Evolutionary conservation across 2,113 vertebrate genomes (phyloP).

Genomic region (Prunella himalayana): DNA sequence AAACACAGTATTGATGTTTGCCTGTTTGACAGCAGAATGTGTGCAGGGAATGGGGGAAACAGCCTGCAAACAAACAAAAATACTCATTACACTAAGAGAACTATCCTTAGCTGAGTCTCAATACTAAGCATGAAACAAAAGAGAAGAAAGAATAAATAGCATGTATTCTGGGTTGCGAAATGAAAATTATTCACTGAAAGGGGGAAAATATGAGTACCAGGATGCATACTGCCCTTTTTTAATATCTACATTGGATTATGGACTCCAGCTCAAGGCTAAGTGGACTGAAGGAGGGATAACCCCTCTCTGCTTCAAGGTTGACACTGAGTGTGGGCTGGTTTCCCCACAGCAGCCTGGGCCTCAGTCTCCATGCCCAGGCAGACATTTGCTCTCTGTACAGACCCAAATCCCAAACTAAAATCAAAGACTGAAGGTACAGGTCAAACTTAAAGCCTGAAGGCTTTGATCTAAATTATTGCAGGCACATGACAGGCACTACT

Average conservation of each 20-base stretch:
- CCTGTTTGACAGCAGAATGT: neutral
- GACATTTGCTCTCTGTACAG: neutral
- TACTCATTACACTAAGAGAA: neutral
- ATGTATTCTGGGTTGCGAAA: neutral
- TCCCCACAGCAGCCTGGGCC: neutral
- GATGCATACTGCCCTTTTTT: neutral
- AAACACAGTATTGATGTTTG: neutral
- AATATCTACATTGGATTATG: neutral
- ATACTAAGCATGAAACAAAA: fast-evolving
- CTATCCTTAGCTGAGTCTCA: neutral
- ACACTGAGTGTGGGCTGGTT: neutral
- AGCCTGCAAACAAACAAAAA: neutral
- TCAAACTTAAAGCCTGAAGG: neutral
- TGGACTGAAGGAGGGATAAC: neutral
- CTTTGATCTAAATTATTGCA: neutral
- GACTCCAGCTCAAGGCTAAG: neutral
- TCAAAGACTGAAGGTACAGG: neutral
- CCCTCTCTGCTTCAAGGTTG: fast-evolving
- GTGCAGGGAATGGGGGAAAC: neutral
- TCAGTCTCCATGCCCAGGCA: neutral
- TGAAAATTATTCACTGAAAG: neutral
- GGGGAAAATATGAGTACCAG: neutral
- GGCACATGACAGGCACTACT: neutral
- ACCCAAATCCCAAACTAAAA: neutral
- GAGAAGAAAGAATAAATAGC: neutral